These are phyloP conservation scores for Orthonychiurus folsomi DNA, from an alignment of 2,888 invertebrate genomes.

Conservation along the genomic window DNA sequence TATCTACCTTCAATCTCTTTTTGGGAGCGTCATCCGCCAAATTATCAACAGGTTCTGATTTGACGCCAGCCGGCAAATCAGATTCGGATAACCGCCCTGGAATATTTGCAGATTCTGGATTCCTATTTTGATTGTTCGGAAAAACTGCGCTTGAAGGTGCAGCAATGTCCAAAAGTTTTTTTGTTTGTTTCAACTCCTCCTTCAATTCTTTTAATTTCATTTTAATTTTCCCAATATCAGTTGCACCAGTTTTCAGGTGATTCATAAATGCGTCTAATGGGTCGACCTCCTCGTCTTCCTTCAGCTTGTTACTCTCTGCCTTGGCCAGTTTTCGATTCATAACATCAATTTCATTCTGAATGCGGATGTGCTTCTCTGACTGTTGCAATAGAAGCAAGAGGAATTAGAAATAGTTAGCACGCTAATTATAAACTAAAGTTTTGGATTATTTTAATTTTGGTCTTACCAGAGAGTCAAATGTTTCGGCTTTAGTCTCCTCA, in stretches of 20 bases:
- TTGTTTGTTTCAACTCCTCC: conserved; percentile 58
- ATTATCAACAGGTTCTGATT: background rate
- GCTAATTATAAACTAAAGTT: background rate
- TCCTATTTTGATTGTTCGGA: background rate
- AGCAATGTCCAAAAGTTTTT: conserved; percentile 61
- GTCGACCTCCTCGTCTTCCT: conserved; percentile 52
- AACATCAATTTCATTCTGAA: conserved; percentile 51
- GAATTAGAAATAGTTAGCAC: background rate
- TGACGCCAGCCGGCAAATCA: background rate
- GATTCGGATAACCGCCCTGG: background rate
- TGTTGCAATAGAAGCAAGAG: conserved; percentile 3
- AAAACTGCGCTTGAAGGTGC: conserved; percentile 42
- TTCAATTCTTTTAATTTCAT: conserved; percentile 57
- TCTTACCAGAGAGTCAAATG: conserved; percentile 48
- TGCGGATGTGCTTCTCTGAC: conserved; percentile 17
- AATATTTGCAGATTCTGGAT: background rate
- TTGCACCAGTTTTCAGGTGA: conserved; percentile 44
- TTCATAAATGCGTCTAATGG: conserved; percentile 76
- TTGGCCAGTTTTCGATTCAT: conserved; percentile 51
- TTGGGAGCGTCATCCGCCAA: conserved; percentile 11
- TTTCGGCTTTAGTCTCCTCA: conserved; percentile 49
- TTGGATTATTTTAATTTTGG: background rate
- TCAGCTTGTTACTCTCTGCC: conserved; percentile 44
- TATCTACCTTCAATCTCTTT: conserved; percentile 1
- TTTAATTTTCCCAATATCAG: conserved; percentile 49